Base-by-base conservation (phyloP, 1,140 invertebrate genomes). In the Atta cephalotes region DNA sequence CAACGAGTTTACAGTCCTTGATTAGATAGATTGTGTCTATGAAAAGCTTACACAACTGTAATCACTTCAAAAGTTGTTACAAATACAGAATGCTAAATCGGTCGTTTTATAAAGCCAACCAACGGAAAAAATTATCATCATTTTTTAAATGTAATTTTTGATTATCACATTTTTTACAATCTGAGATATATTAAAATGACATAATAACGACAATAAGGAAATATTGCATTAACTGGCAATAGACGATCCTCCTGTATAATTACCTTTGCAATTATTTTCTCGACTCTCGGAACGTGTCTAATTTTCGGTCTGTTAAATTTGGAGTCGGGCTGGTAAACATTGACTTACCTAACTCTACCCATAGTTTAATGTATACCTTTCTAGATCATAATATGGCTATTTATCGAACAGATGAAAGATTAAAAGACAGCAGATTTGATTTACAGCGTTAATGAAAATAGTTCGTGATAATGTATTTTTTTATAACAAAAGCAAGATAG, bases 1-100 rank as follows among this genome's bases (percentile, higher is more conserved):
- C 9, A 18, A 16, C n/a, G 16, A 76, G 56, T 82, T 82, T 76
- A 49, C 56, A 82, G 39, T 72, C 53, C 56, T 82, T 82, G 66
- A 72, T 35, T 39, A 31, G 14, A 25, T 51, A 35, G 45, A 51
- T 9, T 49, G 10, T 60, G 3, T 28, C 16, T 49, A 31, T 49
- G 14, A 4, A 62, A 35, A 76, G 10, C 39, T 70, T 68, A 51
- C 63, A 14, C 3, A 60, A 74, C 56, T 82, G 72, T 45, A 31
- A 18, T n/a, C 3, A 25, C 35, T 58, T 25, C 28, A 12, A 60
- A 74, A 84, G n/a, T 31, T 49, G 45, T 6, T 35, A 14, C 4
- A 21, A 51, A 76, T 45, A 76, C 3, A 18, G 31, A 35, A 58
- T n/a, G 16, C 25, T 49, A 74, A 82, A 28, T 82, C 39, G 12